Evolutionary conservation across 2,797 vertebrate species (phyloP), one percentile per base, ranked within the genome.

Genomic region (Antennarius maculatus): DNA sequence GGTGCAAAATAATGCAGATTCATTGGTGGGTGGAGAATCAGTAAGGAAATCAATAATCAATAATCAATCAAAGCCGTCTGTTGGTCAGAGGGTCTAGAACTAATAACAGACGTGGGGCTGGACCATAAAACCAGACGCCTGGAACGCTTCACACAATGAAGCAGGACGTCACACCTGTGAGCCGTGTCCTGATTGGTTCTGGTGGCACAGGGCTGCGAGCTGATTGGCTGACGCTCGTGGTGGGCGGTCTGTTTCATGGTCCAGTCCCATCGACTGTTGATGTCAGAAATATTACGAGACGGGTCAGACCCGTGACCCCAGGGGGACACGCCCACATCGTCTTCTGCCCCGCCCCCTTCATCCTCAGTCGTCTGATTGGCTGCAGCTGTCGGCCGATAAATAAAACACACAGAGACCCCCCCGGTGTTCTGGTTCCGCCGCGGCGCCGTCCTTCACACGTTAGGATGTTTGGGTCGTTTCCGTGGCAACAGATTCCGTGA

Each of bases 391-490:
- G 23, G 23, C 23, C 83, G 90, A 94, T 94, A 93, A 93, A 93
- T 92, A 91, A 81, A 88, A 80, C 29, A 64, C 49, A 63, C 58
- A 75, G 74, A 82, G 69, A 81, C 75, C 82, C 83, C 84, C 70
- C 69, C 6, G 69, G 59, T 77, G 77, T 68, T 23, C 23, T 23
- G 23, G 63, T 82, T 78, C 80, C 72, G 78, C 63, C 81, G 51
- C 16, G 54, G 34, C 56, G 46, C 42, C 46, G 59, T 51, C n/a
- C 13, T 68, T 66, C 45, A 67, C 77, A 50, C 8, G 69, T 90
- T 91, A 92, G 17, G 88, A 86, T 3, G 77, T 53, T 59, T 62
- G 62, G 41, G 82, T 78, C 52, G 90, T 93, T 95, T 96, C 63
- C 93, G 95, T 81, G 52, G 85, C 68, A 77, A 88, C 73, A 48